Conservation (phyloP, 2,888 invertebrate genomes). For the Caenorhabditis sp. region DNA sequence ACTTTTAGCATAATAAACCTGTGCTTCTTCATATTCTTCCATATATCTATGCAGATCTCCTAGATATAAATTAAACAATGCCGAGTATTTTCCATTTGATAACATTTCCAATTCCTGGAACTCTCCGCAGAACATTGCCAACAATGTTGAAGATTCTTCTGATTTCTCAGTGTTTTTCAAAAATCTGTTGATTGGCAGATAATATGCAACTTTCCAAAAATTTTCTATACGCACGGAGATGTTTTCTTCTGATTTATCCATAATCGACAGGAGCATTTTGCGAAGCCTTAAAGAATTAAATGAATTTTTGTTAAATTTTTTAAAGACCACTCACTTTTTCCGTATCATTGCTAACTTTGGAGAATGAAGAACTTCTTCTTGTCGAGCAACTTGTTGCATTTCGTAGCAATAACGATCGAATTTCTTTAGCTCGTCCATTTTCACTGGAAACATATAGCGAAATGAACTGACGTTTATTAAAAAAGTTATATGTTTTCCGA, state of each 20-base stretch:
- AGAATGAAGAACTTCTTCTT: slow-evolving; percentile 14
- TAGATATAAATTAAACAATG: slow-evolving; percentile 17
- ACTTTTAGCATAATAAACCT: slow-evolving; percentile 11
- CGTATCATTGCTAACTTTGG: slow-evolving; percentile 20
- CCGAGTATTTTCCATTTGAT: slow-evolving; percentile 9
- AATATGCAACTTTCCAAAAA: slow-evolving; percentile 27
- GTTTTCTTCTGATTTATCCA: slow-evolving; percentile 4
- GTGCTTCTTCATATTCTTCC: slow-evolving; percentile 9
- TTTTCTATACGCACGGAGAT: slow-evolving; percentile 7
- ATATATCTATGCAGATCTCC: slow-evolving; percentile 39
- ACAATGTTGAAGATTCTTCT: slow-evolving; percentile 8
- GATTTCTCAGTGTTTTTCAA: slow-evolving; percentile 3
- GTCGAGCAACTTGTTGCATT: slow-evolving; percentile 10
- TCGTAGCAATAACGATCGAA: slow-evolving; percentile 16
- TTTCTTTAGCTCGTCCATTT: background rate
- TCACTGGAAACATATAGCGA: slow-evolving; percentile 1
- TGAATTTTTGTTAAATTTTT: too few relatives aligned
- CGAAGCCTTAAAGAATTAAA: slow-evolving; percentile 15
- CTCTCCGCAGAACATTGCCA: slow-evolving; percentile 34
- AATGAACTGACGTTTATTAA: too few relatives aligned
- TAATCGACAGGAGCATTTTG: slow-evolving; percentile 15
- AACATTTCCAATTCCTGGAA: slow-evolving; percentile 16
- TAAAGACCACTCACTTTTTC: slow-evolving; percentile 15
- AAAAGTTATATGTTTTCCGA: background rate
- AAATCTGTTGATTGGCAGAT: slow-evolving; percentile 5